Conservation (phyloP, 2,113 vertebrate species). For the Athene cunicularia region DNA sequence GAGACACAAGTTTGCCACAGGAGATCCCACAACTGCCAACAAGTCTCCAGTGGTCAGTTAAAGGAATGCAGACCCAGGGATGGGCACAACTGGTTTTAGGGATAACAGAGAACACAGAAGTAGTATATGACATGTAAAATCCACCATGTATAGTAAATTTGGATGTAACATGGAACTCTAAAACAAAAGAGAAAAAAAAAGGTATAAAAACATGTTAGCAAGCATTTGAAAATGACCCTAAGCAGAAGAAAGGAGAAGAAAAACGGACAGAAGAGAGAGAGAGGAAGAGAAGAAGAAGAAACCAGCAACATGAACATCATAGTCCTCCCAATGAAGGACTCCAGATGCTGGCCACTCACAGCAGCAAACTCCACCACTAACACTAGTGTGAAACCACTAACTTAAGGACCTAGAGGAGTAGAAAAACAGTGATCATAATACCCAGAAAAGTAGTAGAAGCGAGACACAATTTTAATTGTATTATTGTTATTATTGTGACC, state of each 20-base stretch:
- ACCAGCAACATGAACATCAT: not conserved
- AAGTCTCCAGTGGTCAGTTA: not conserved
- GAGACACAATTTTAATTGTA: not conserved
- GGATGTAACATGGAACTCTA: not conserved
- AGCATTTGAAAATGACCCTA: not conserved
- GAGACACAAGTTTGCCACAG: not conserved
- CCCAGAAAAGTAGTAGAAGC: not conserved
- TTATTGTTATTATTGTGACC: not conserved
- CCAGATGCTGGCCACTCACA: not conserved
- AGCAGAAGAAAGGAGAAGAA: not conserved
- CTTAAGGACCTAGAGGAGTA: not conserved
- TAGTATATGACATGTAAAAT: not conserved
- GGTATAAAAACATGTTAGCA: not conserved
- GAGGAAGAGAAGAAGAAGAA: not conserved
- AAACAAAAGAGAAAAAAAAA: not conserved
- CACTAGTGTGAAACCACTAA: not conserved
- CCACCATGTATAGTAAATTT: not conserved
- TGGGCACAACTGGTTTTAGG: not conserved
- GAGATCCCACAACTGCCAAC: not conserved
- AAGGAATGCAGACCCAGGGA: not conserved
- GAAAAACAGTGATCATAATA: not conserved
- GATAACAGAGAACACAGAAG: not conserved
- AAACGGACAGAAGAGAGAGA: not conserved
- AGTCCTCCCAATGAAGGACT: rapidly evolving
- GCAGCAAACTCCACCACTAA: not conserved